Percentiles rank a stretch among this genome's conserved stretches.
phyloP scores from a whole-genome alignment of 2,797 vertebrate genomes.

The Poecilia wingei region DNA sequence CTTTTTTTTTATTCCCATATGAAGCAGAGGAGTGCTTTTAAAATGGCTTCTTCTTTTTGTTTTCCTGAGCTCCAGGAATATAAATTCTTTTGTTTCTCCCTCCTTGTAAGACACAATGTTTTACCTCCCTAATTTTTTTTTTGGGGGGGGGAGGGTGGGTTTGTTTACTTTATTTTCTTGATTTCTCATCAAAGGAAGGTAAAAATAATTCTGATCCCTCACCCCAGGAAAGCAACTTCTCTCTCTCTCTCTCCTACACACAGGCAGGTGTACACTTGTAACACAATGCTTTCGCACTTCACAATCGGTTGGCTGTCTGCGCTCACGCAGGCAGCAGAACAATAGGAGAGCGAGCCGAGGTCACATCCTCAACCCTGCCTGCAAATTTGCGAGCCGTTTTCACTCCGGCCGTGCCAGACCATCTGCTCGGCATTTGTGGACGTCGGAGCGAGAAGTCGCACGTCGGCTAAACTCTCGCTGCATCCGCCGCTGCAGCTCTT shows the following conservation, averaged over 20 bases:
- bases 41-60: neutral
- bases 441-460: constrained; percentile 61
- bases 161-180: neutral
- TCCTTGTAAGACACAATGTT: constrained; percentile 29
- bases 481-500: constrained; percentile 44
- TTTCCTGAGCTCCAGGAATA: constrained; percentile 25
- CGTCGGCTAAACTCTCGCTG: constrained; percentile 68
- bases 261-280: constrained; percentile 48
- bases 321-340: constrained; percentile 41
- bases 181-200: constrained; percentile 36
- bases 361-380: constrained; percentile 61
- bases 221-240: constrained; percentile 17
- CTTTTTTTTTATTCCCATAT: constrained; percentile 30
- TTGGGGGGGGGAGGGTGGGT: neutral
- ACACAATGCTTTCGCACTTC: constrained; percentile 44
- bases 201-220: constrained; percentile 41
- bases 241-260: constrained; percentile 17
- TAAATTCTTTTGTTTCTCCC: constrained; percentile 29
- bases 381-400: constrained; percentile 72
- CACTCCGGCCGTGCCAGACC: constrained; percentile 68
- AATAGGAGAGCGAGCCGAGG: constrained; percentile 52
- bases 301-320: constrained; percentile 36
- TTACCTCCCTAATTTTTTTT: constrained; percentile 7
- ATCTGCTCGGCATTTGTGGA: constrained; percentile 78
- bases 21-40: constrained; percentile 19